Conservation (phyloP, 1,140 invertebrate species). For the Saccostrea cuccullata region DNA sequence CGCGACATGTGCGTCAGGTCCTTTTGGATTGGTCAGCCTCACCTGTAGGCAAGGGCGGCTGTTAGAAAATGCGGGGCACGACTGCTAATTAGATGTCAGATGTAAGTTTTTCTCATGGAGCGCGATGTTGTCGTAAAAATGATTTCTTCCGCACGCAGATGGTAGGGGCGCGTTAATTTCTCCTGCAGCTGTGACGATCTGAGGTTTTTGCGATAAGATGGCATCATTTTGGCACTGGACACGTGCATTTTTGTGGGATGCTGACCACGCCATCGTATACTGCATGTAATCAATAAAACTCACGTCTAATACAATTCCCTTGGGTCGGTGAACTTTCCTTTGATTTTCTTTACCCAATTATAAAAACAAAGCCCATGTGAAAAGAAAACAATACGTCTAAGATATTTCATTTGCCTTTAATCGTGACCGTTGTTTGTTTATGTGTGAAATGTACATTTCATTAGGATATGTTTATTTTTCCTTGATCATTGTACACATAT, state of each 20-base stretch:
- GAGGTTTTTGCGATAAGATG: constrained; percentile 1
- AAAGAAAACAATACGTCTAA: constrained; percentile 16
- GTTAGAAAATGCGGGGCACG: neutral
- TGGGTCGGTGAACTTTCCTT: constrained; percentile 28
- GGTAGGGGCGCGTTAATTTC: constrained; percentile 5
- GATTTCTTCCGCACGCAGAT: constrained; percentile 7
- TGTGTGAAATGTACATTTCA: constrained; percentile 44
- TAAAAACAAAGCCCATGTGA: constrained; percentile 16
- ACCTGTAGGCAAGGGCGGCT: neutral
- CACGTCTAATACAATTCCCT: neutral
- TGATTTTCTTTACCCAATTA: constrained; percentile 14
- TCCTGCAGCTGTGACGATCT: constrained; percentile 16
- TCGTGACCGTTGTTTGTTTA: constrained; percentile 38
- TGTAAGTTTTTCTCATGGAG: constrained; percentile 30
- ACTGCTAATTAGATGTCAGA: constrained; percentile 20
- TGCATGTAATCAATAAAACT: constrained; percentile 1
- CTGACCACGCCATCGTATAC: neutral
- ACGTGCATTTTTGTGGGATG: constrained; percentile 20
- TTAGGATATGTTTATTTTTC: constrained; percentile 39
- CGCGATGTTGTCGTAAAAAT: constrained; percentile 32
- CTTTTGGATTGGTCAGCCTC: neutral
- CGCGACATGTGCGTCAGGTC: constrained; percentile 16
- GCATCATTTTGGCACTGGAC: constrained; percentile 17
- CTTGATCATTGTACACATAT: constrained; percentile 9
- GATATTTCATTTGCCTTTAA: constrained; percentile 34